A percentile compares a stretch with the other conserved stretches of the same genome.
These are phyloP conservation scores for Bagarius yarrelli DNA, from an alignment of 2,113 vertebrate genomes.

Conservation along the genomic window DNA sequence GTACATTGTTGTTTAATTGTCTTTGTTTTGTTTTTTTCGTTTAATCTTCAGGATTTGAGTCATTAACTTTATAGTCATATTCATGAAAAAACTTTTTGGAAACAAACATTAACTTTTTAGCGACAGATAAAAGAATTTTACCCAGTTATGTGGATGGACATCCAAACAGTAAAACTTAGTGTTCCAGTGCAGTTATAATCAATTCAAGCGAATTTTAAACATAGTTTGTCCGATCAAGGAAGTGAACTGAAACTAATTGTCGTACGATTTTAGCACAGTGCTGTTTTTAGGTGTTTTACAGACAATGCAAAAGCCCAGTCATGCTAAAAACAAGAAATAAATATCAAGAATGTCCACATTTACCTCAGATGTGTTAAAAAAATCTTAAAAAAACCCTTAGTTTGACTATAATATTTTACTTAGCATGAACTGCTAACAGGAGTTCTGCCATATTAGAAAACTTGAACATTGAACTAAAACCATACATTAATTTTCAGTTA, in stretches of 20 bases:
- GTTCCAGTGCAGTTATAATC: not conserved
- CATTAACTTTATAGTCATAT: not conserved
- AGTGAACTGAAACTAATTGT: not conserved
- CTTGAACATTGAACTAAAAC: too few species aligned
- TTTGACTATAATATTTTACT: not conserved
- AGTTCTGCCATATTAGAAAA: not conserved
- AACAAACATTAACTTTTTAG: too few species aligned
- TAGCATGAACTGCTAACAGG: not conserved
- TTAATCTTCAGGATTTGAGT: not conserved
- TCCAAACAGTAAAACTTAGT: not conserved
- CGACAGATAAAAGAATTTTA: too few species aligned
- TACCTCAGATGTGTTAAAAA: constrained; percentile 6
- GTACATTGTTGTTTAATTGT: not conserved
- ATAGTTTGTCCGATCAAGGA: not conserved
- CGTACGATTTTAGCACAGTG: not conserved
- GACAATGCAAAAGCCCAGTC: not conserved
- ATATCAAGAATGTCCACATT: not conserved
- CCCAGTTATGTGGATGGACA: too few species aligned
- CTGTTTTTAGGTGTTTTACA: not conserved
- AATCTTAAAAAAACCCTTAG: not conserved
- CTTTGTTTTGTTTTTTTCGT: not conserved
- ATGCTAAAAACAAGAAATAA: not conserved
- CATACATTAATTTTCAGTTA: too few species aligned
- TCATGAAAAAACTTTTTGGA: not conserved
- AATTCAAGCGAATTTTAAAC: not conserved